Percentiles rank a stretch among this genome's conserved stretches.
phyloP scores from a whole-genome alignment of 2,797 vertebrate species.

The Arctocebus calabarensis region DNA sequence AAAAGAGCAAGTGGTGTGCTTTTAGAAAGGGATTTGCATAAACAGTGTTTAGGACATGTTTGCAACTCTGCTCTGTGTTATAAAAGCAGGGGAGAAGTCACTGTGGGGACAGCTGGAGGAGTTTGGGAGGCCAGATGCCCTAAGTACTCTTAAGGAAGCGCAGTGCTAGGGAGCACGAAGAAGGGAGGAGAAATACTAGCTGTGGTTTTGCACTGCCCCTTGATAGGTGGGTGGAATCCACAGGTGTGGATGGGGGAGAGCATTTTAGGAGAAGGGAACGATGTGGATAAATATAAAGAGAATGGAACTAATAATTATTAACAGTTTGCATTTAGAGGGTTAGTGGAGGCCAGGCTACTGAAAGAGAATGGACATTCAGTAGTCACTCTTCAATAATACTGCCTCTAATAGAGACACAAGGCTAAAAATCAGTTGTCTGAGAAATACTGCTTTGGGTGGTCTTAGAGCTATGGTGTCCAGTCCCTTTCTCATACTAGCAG shows the following conservation, averaged over 20 bases:
- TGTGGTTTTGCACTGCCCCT: not conserved
- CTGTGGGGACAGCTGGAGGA: constrained; percentile 3
- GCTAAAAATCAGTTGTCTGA: not conserved
- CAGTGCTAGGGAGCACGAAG: not conserved
- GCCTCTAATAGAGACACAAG: not conserved
- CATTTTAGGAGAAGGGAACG: not conserved
- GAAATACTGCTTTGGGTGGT: not conserved
- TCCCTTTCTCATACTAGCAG: not conserved
- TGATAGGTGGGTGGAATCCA: not conserved
- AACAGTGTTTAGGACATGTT: not conserved
- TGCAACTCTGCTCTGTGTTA: not conserved
- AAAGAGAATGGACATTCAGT: constrained; percentile 14
- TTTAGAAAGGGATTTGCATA: constrained; percentile 45
- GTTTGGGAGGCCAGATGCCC: not conserved
- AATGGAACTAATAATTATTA: not conserved
- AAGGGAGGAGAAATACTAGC: not conserved
- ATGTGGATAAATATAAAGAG: not conserved
- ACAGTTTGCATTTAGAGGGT: constrained; percentile 3
- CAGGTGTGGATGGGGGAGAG: not conserved
- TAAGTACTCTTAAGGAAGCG: not conserved
- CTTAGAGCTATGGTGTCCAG: not conserved
- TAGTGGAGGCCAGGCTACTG: not conserved
- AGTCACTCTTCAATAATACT: not conserved
- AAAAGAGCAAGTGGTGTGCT: constrained; percentile 23
- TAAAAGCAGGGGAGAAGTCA: not conserved